Evolutionary conservation across 2,797 vertebrate genomes (phyloP).

Genomic region (Harpia harpyja): DNA sequence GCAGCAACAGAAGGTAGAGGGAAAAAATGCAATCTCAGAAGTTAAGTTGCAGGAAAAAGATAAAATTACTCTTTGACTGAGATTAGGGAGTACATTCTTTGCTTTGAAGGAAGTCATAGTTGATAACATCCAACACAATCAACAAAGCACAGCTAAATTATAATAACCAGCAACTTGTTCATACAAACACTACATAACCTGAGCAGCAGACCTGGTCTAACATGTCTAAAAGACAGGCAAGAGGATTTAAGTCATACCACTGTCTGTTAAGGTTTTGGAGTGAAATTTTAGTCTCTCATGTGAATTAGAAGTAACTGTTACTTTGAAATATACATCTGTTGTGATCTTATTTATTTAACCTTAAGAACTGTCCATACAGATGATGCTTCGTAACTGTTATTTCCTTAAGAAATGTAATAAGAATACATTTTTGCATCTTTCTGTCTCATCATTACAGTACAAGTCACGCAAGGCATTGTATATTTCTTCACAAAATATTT

Average conservation of each 20-base stretch:
- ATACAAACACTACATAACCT: neutral
- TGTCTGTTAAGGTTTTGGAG: neutral
- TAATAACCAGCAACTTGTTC: neutral
- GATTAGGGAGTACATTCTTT: neutral
- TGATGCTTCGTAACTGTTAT: neutral
- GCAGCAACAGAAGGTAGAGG: neutral
- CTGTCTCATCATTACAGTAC: neutral
- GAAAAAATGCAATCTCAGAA: neutral
- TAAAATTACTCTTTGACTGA: neutral
- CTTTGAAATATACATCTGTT: neutral
- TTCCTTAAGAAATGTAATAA: neutral
- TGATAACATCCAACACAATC: neutral
- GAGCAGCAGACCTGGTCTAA: neutral
- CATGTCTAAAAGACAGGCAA: neutral
- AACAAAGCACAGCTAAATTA: neutral
- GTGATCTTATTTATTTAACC: neutral
- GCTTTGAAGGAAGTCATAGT: neutral
- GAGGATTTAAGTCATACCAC: neutral
- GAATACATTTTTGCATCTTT: neutral
- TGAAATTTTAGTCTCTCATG: neutral
- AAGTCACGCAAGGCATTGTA: rapidly evolving
- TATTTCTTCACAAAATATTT: neutral
- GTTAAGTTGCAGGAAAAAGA: neutral
- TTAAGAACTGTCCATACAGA: neutral
- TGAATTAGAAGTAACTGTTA: neutral